Base-by-base conservation (phyloP, 2,113 vertebrate species). In the Clinocottus analis region DNA sequence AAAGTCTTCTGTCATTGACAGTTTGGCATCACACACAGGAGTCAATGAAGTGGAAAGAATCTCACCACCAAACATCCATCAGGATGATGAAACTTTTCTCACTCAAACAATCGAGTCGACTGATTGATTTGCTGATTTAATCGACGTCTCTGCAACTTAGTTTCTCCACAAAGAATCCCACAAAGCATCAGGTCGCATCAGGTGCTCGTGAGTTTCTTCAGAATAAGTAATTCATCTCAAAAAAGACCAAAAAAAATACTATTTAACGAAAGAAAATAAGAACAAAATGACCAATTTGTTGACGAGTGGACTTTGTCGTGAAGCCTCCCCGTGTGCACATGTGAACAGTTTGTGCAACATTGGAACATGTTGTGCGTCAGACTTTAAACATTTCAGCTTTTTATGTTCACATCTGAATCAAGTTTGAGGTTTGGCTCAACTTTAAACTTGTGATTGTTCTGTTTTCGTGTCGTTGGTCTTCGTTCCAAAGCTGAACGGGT, bases 1-100 rank as follows among this genome's bases (percentile, higher is more conserved):
- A 31, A 81, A 81, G 65, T 84, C n/a, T 19, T 47, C 43, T n/a
- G 56, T 79, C 78, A 70, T 39, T 81, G 43, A 70, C 75, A 59
- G 55, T 73, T 72, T 66, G 67, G 51, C 67, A 56, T 72, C 51
- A 29, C 13, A 29, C 45, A 33, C 53, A 58, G 3, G 17, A 86
- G 73, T 84, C 62, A 39, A 79, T 80, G 68, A 47, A 66, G 63
- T 69, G 63, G 37, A 33, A 3, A 33, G 33, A 5, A 65, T 43
- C 25, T 70, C 10, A 27, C 13, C 37, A 6, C 45, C 19, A 21
- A 21, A 21, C 21, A 49, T 49, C 47, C n/a, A n/a, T n/a, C n/a
- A n/a, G n/a, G n/a, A n/a, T n/a, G n/a, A n/a, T n/a, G n/a, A n/a
- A n/a, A n/a, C n/a, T n/a, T n/a, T n/a, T n/a, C n/a, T 49, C 47